These are phyloP conservation scores for Drosophila bunnanda DNA, from an alignment of 2,888 invertebrate species.

Conservation along the genomic window DNA sequence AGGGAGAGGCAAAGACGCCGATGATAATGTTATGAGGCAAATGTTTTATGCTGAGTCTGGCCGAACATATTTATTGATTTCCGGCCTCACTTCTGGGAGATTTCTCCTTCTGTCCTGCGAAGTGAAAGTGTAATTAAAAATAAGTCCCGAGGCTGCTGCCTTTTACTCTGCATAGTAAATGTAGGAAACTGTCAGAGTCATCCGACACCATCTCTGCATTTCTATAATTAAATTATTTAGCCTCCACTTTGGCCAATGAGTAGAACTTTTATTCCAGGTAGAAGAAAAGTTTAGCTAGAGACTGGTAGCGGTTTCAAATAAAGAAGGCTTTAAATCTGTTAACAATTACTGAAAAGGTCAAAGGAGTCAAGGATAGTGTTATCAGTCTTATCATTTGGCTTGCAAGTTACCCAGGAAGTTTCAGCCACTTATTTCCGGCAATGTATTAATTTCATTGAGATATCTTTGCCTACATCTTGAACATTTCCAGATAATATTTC, in stretches of 20 bases:
- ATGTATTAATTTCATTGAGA: slow-evolving; percentile 14
- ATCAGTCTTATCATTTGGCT: not conserved
- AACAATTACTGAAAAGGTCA: not conserved
- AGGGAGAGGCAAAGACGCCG: slow-evolving; percentile 26
- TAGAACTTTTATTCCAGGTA: not conserved
- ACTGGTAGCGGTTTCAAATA: not conserved
- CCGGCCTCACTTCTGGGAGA: slow-evolving; percentile 45
- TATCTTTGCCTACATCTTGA: slow-evolving; percentile 34
- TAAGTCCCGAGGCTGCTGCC: slow-evolving; percentile 35
- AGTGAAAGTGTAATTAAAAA: slow-evolving; percentile 57
- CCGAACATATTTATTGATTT: slow-evolving; percentile 78
- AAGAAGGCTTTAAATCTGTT: not conserved
- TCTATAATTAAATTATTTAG: slow-evolving; percentile 67
- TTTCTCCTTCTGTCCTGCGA: slow-evolving; percentile 3
- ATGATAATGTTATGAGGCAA: slow-evolving; percentile 55
- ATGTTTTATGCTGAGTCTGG: slow-evolving; percentile 70
- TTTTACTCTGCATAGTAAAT: slow-evolving; percentile 24
- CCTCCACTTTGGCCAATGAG: slow-evolving; percentile 41
- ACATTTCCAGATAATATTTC: slow-evolving; percentile 48
- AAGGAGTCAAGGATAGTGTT: not conserved
- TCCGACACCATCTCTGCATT: slow-evolving; percentile 9
- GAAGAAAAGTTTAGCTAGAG: not conserved
- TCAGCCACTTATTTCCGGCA: slow-evolving; percentile 8
- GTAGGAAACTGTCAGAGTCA: slow-evolving; percentile 13
- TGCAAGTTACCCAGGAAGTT: not conserved